Percentiles rank a stretch among this genome's conserved stretches.
Conservation (phyloP, 2,888 invertebrate species). For the Aethes cnicana region DNA sequence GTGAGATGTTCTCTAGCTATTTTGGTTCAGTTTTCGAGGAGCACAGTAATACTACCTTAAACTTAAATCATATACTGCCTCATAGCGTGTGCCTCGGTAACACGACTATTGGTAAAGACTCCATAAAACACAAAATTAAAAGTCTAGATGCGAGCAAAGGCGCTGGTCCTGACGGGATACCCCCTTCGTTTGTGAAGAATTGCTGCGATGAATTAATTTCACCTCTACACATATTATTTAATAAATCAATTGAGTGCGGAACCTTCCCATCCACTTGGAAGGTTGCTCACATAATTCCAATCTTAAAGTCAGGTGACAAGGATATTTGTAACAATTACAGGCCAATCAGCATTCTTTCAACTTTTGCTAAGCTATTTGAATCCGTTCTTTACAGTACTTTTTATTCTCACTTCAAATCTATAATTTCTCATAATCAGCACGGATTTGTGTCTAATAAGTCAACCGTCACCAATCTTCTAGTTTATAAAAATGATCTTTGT, state of each 20-base stretch:
- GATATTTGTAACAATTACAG: constrained; percentile 16
- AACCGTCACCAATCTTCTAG: background rate
- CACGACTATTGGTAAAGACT: background rate
- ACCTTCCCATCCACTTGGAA: constrained; percentile 17
- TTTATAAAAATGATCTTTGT: background rate
- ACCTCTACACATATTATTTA: constrained; percentile 16
- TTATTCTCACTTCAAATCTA: background rate
- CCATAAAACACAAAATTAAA: background rate
- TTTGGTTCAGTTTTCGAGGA: background rate
- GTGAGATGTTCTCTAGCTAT: background rate
- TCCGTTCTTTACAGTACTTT: constrained; percentile 6
- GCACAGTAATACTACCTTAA: background rate
- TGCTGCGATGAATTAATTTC: background rate
- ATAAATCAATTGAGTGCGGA: constrained; percentile 14
- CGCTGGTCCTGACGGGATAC: background rate
- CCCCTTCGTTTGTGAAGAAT: background rate
- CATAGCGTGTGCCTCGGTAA: background rate
- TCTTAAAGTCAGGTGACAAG: constrained; percentile 19
- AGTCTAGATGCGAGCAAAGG: background rate
- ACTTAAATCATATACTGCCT: background rate
- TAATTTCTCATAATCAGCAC: background rate
- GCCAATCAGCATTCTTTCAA: constrained; percentile 20
- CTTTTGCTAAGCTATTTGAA: constrained; percentile 25
- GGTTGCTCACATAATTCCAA: constrained; percentile 17
- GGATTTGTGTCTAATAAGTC: background rate